These are phyloP conservation scores for Aleiodes testaceus DNA, from an alignment of 2,888 invertebrate species.

Conservation along the genomic window DNA sequence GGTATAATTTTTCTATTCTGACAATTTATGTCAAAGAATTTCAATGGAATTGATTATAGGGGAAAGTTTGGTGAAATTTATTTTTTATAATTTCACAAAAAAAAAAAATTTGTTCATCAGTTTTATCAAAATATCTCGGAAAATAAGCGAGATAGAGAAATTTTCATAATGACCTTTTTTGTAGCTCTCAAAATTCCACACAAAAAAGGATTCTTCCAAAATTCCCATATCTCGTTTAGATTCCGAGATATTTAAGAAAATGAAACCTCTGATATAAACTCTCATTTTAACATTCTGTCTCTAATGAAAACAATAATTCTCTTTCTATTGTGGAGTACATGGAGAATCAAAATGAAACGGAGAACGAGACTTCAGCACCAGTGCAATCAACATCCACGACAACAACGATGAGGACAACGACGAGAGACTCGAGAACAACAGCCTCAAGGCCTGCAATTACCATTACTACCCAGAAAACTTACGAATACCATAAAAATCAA, in stretches of 20 bases:
- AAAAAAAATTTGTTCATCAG: too few species aligned
- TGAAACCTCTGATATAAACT: not conserved
- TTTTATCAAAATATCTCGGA: too few species aligned
- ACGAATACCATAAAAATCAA: conserved; percentile 58
- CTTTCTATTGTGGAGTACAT: conserved; percentile 59
- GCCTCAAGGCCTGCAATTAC: conserved; percentile 66
- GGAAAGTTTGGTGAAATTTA: too few species aligned
- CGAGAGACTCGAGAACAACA: conserved; percentile 69
- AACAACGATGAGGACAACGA: conserved; percentile 66
- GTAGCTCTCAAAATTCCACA: too few species aligned
- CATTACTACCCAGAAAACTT: conserved; percentile 48
- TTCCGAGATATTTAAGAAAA: not conserved
- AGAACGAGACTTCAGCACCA: conserved; percentile 57
- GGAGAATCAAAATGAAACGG: conserved; percentile 63
- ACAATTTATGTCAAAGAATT: too few species aligned
- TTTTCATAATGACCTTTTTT: too few species aligned
- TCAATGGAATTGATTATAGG: too few species aligned
- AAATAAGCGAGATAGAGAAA: too few species aligned
- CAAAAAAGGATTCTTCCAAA: too few species aligned
- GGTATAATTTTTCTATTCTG: too few species aligned
- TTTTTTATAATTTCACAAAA: too few species aligned
- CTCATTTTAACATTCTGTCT: conserved; percentile 5
- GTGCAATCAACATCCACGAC: conserved; percentile 59
- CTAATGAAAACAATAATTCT: conserved; percentile 25
- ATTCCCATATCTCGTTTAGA: too few species aligned